Evolutionary conservation across 2,888 invertebrate species (phyloP), one percentile per base, ranked within the genome.

Genomic region (Lysandra coridon): DNA sequence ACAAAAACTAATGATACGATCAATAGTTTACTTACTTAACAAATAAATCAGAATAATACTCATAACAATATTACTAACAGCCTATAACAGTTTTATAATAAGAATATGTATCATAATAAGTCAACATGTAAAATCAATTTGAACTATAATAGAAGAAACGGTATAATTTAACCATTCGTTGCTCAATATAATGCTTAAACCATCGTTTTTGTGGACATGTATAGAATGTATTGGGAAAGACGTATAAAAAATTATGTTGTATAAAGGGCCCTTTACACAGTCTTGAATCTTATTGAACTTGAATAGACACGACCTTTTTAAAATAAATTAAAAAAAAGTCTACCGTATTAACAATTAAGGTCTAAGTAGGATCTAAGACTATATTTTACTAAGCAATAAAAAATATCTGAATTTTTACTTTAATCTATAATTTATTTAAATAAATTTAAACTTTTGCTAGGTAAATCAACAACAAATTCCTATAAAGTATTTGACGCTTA

Each of bases 161-260:
- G 33, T 69, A 69, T 37, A 33, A 69, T 69, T 17, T 17, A 37
- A 69, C 33, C 69, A 69, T 69, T 69, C 33, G 14, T 69, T 1
- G 14, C 14, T 30, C 30, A 69, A 69, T 69, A 17, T 69, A 69
- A 37, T 69, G 69, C 33, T 37, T 37, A 33, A 37, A 69, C 33
- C 69, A 14, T 69, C 69, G 33, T 37, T 37, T 69, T 33, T 33
- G 69, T 33, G 69, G 33, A 37, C 6, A 37, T 33, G 14, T 10
- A 10, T 69, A 69, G 64, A 17, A 69, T 69, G 69, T 33, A 69
- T 69, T 37, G 69, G 33, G 69, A 69, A 69, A 69, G 4, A 69
- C 4, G 4, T 14, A 69, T 4, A 14, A 69, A 69, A 33, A 40
- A 40, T 40, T 69, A 33, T 5, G 37, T 69, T 1, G 69, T 69